Percentiles rank a stretch among this genome's conserved stretches.
Evolutionary conservation across 2,113 vertebrate genomes (phyloP).

Genomic region (Zosterops lateralis): DNA sequence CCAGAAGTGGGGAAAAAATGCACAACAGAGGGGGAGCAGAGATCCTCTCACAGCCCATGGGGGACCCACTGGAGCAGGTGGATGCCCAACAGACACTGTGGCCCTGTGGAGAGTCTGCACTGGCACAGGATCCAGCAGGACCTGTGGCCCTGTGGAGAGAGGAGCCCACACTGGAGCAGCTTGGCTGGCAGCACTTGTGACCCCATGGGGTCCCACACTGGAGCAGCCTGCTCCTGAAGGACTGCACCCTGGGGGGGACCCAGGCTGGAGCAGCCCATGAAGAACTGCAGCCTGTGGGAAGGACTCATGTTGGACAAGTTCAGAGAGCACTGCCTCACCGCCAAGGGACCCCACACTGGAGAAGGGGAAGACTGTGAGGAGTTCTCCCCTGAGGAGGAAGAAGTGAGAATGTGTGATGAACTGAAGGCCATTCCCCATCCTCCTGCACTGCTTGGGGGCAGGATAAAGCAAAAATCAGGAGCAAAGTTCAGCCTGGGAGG

Average conservation of each 20-base stretch:
- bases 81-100: background rate
- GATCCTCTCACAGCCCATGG: background rate
- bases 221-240: background rate
- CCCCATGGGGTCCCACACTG: background rate
- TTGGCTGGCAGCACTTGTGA: background rate
- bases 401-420: background rate
- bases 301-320: fast-evolving
- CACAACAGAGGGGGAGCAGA: background rate
- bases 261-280: background rate
- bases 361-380: background rate
- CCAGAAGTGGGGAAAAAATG: background rate
- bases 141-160: no score
- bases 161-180: background rate
- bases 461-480: background rate
- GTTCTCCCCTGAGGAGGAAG: background rate
- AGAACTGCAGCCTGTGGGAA: background rate
- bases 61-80: background rate
- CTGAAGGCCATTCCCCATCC: background rate
- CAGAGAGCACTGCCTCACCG: background rate
- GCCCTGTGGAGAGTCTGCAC: fast-evolving
- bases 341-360: background rate
- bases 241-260: background rate
- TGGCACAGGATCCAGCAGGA: background rate
- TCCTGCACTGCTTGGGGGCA: background rate
- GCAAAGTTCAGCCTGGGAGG: background rate